These are phyloP conservation scores for Silurus asotus DNA, from an alignment of 2,113 vertebrate genomes.

Conservation along the genomic window DNA sequence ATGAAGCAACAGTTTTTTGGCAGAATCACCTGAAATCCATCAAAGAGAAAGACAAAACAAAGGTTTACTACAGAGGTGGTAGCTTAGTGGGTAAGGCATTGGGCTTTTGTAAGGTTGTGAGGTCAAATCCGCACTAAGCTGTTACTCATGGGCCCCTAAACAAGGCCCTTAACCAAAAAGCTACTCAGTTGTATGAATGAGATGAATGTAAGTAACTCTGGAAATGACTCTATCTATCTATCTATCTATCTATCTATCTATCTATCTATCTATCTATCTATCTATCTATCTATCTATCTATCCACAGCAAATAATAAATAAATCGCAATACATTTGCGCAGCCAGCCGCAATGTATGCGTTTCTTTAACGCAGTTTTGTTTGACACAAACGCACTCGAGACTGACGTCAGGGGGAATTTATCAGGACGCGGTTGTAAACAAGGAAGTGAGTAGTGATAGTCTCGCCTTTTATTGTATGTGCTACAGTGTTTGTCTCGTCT, in stretches of 20 bases:
- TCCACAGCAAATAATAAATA: not conserved
- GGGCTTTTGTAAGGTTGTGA: too few relatives aligned
- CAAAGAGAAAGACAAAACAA: not conserved
- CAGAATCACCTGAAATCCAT: not conserved
- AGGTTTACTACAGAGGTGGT: not conserved
- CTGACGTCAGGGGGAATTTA: slow-evolving; percentile 1
- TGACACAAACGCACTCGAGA: not conserved
- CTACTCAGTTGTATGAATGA: not conserved
- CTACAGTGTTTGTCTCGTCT: not conserved
- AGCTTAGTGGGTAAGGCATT: too few relatives aligned
- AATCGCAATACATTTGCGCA: not conserved
- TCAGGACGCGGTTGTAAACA: slow-evolving; percentile 13
- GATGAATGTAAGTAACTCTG: too few relatives aligned
- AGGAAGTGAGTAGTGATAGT: slow-evolving; percentile 5
- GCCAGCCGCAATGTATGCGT: not conserved
- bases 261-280: not conserved
- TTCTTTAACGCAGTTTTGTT: not conserved
- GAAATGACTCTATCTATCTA: not conserved
- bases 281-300: too few relatives aligned
- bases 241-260: not conserved
- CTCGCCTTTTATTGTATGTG: not conserved
- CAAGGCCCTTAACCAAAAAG: too few relatives aligned
- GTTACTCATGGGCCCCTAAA: too few relatives aligned
- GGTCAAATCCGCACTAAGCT: too few relatives aligned
- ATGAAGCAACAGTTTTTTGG: not conserved